Conservation (phyloP, 1,140 invertebrate genomes). For the Brachionus plicatilis region DNA sequence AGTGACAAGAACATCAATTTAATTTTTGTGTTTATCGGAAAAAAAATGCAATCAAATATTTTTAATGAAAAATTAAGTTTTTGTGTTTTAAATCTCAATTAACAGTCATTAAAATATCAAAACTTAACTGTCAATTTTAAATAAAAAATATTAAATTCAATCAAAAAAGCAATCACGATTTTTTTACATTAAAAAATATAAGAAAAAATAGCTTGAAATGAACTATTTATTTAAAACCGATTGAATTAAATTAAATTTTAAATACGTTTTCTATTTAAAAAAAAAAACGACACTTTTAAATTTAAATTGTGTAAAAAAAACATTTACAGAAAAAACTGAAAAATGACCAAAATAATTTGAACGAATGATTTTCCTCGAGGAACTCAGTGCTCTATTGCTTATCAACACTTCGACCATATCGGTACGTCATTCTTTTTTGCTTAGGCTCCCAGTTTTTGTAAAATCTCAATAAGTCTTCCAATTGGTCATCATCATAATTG, state of each 20-base stretch:
- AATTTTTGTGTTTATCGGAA: too few relatives aligned
- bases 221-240: conserved; percentile 6
- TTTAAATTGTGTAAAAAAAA: background rate
- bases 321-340: background rate
- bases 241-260: background rate
- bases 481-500: background rate
- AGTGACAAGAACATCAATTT: too few relatives aligned
- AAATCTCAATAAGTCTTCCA: background rate
- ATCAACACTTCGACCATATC: conserved; percentile 35
- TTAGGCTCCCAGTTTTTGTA: conserved; percentile 10
- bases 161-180: too few relatives aligned
- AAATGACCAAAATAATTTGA: background rate
- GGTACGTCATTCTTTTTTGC: conserved; percentile 30
- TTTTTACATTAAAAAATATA: too few relatives aligned
- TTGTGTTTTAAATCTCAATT: too few relatives aligned
- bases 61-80: too few relatives aligned
- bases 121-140: too few relatives aligned
- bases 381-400: background rate
- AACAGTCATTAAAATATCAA: too few relatives aligned
- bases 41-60: too few relatives aligned
- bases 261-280: background rate
- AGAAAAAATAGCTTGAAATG: background rate
- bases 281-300: background rate
- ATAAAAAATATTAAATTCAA: too few relatives aligned
- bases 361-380: background rate